phyloP scores from a whole-genome alignment of 1,140 invertebrate genomes.

The Sitobion miscanthi region DNA sequence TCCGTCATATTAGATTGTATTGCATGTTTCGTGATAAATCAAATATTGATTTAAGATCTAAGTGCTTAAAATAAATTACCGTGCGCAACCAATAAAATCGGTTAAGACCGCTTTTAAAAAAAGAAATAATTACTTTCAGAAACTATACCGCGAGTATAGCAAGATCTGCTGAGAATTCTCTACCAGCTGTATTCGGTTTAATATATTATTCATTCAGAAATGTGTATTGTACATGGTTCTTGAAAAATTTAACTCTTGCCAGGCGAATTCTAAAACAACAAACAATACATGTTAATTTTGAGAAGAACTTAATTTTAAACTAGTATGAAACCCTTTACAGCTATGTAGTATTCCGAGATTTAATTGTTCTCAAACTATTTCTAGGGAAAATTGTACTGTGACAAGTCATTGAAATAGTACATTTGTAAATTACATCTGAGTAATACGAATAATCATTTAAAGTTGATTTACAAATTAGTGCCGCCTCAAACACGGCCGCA shows the following conservation, averaged over 20 bases:
- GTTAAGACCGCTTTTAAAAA: background rate
- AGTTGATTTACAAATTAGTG: background rate
- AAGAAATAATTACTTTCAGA: background rate
- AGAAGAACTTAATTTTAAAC: background rate
- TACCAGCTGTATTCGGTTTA: background rate
- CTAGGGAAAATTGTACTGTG: background rate
- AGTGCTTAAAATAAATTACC: slow-evolving; percentile 1
- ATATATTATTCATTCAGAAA: slow-evolving; percentile 13
- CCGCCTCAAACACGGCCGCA: background rate
- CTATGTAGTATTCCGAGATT: background rate
- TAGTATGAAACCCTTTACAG: background rate
- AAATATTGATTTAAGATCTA: background rate
- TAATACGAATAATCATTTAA: background rate
- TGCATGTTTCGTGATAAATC: background rate
- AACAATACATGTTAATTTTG: background rate
- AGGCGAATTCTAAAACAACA: background rate
- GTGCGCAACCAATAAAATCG: background rate
- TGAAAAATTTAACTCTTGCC: background rate
- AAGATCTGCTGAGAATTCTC: background rate
- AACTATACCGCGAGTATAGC: background rate
- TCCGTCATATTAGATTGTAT: background rate
- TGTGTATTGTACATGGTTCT: background rate
- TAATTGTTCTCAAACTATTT: background rate
- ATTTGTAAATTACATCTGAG: background rate
- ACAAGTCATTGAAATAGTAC: background rate